Conservation (phyloP, 2,797 vertebrate genomes). For the Alectoris magna region DNA sequence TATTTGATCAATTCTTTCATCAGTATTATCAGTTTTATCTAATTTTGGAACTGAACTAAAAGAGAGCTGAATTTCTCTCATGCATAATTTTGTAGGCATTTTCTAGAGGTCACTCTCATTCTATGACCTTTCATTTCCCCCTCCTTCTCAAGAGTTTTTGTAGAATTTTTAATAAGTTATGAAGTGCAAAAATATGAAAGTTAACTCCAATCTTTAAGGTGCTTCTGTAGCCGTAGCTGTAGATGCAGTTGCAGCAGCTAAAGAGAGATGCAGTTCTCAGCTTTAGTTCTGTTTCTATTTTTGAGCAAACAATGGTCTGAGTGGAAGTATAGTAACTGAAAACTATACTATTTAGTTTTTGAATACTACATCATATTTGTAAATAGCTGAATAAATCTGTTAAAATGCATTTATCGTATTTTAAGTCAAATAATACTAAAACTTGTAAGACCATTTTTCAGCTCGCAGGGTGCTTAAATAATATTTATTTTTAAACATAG, state of each 20-base stretch:
- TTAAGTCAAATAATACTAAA: neutral
- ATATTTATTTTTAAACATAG: neutral
- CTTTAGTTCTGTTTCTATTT: neutral
- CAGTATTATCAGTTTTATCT: neutral
- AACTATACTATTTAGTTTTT: neutral
- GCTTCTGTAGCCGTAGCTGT: neutral
- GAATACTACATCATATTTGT: neutral
- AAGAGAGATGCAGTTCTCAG: neutral
- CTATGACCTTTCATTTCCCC: neutral
- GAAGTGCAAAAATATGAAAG: neutral
- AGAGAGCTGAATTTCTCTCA: neutral
- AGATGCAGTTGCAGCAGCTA: neutral
- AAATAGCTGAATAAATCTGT: neutral
- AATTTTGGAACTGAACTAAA: neutral
- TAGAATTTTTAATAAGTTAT: neutral
- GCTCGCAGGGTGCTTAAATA: neutral
- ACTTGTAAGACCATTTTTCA: neutral
- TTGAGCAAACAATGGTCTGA: neutral
- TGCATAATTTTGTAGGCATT: neutral
- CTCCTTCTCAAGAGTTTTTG: neutral
- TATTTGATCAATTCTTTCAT: neutral
- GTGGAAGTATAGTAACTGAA: neutral
- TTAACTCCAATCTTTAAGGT: neutral
- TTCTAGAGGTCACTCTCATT: neutral
- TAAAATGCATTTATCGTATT: neutral